Percentiles rank a stretch among this genome's conserved stretches.
These are phyloP conservation scores for Craterocephalus amniculus DNA, from an alignment of 2,797 vertebrate genomes.

Conservation along the genomic window DNA sequence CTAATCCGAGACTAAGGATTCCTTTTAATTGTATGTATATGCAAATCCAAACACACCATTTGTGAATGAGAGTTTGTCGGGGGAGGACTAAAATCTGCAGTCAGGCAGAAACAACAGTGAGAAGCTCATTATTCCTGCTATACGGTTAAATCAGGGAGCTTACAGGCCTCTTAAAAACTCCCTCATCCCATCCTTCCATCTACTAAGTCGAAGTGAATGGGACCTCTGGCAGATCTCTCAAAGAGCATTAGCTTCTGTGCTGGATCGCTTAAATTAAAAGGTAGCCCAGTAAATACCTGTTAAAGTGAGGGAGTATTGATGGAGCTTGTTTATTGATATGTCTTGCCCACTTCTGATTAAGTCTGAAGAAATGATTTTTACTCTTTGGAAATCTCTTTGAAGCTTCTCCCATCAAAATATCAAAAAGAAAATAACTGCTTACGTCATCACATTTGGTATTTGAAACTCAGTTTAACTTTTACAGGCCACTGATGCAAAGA, in stretches of 20 bases:
- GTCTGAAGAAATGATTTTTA: not conserved
- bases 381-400: not conserved
- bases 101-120: conserved; percentile 72
- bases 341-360: not conserved
- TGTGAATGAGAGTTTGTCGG: conserved; percentile 63
- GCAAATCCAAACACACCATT: conserved; percentile 74
- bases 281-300: conserved; percentile 60
- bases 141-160: conserved; percentile 74
- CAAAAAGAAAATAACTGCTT: not conserved
- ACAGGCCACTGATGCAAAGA: not conserved
- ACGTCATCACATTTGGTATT: not conserved
- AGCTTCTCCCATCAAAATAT: not conserved
- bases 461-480: not conserved
- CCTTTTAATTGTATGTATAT: conserved; percentile 79
- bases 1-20: conserved; percentile 79
- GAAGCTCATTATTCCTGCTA: conserved; percentile 79
- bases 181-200: conserved; percentile 40
- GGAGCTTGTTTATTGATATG: conserved; percentile 7
- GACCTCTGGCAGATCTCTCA: conserved; percentile 60
- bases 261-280: conserved; percentile 68
- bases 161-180: conserved; percentile 47
- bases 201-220: conserved; percentile 59
- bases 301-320: conserved; percentile 16
- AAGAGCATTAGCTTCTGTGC: conserved; percentile 75
- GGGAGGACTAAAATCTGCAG: conserved; percentile 66